These are phyloP conservation scores for Ectemnius lituratus DNA, from an alignment of 2,888 invertebrate species.

Conservation along the genomic window DNA sequence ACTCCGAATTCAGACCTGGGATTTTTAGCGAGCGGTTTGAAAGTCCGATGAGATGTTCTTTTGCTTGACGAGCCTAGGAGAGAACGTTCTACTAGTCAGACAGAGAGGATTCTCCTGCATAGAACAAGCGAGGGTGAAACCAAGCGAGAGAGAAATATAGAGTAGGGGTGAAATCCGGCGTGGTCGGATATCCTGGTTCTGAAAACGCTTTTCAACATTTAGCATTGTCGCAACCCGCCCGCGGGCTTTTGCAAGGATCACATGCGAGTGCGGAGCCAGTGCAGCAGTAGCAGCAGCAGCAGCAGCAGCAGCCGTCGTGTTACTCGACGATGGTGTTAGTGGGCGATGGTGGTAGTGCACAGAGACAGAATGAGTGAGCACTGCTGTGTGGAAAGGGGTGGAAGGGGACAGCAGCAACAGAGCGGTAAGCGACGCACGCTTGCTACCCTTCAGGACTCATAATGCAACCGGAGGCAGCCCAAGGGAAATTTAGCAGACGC, in stretches of 20 bases:
- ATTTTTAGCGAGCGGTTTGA: too few species aligned
- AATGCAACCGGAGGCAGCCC: slow-evolving; percentile 64
- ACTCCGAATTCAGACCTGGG: too few species aligned
- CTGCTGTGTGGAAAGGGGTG: too few species aligned
- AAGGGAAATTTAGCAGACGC: slow-evolving; percentile 67
- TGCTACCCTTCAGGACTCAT: slow-evolving; percentile 62
- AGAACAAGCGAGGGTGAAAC: too few species aligned
- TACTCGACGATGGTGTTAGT: background rate
- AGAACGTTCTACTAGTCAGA: too few species aligned
- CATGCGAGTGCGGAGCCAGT: background rate
- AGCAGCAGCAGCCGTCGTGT: background rate
- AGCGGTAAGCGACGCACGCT: slow-evolving; percentile 37
- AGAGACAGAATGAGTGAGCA: too few species aligned
- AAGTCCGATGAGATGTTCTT: too few species aligned
- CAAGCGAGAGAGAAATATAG: too few species aligned
- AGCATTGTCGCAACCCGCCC: slow-evolving; percentile 25
- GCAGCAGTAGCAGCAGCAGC: background rate
- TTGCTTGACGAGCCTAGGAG: too few species aligned
- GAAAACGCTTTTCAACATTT: slow-evolving; percentile 47
- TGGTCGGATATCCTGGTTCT: slow-evolving; percentile 8
- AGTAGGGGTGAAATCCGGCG: too few species aligned
- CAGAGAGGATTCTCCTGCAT: too few species aligned
- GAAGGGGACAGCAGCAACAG: slow-evolving; percentile 18
- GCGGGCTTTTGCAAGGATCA: slow-evolving; percentile 29
- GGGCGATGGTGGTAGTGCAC: background rate